A percentile compares a stretch with the other conserved stretches of the same genome.
Evolutionary conservation across 2,797 vertebrate species (phyloP).

Genomic region (Furcifer pardalis): DNA sequence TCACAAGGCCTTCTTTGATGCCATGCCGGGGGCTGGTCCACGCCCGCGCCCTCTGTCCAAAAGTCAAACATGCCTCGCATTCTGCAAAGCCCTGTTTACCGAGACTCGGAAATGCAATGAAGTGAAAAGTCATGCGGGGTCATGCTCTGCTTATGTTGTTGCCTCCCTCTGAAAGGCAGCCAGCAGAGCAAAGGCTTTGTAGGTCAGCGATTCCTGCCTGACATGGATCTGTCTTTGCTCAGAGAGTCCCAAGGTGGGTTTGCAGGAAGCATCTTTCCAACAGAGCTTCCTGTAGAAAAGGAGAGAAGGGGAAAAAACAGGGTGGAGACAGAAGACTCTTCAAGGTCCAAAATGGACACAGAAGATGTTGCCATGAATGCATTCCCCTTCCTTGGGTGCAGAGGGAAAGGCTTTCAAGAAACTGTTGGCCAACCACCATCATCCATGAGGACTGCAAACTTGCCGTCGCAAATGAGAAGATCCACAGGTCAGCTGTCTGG

Average conservation of each 20-base stretch:
- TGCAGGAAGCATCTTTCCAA: no score
- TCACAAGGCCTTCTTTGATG: conserved; percentile 62
- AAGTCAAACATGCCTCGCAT: conserved; percentile 51
- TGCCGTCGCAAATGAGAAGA: background rate
- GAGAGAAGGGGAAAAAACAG: background rate
- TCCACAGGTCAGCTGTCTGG: no score
- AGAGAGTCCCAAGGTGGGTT: no score
- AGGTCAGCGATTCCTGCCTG: background rate
- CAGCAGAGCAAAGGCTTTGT: conserved; percentile 42
- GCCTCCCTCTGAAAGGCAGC: conserved; percentile 35
- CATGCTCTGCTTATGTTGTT: conserved; percentile 50
- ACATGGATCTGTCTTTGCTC: background rate
- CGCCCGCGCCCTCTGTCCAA: conserved; percentile 62
- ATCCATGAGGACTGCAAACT: background rate
- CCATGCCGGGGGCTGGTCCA: conserved; percentile 42
- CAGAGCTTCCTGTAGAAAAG: background rate
- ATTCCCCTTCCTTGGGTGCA: background rate
- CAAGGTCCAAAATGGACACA: conserved; percentile 19
- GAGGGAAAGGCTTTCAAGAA: no score
- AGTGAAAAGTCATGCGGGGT: conserved; percentile 68
- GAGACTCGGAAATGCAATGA: conserved; percentile 47
- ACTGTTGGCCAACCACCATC: no score
- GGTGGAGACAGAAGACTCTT: background rate
- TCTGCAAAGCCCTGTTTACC: conserved; percentile 61
- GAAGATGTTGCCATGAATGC: rapidly evolving